Evolutionary conservation across 2,888 invertebrate species (phyloP).

Genomic region (Mythimna impura): DNA sequence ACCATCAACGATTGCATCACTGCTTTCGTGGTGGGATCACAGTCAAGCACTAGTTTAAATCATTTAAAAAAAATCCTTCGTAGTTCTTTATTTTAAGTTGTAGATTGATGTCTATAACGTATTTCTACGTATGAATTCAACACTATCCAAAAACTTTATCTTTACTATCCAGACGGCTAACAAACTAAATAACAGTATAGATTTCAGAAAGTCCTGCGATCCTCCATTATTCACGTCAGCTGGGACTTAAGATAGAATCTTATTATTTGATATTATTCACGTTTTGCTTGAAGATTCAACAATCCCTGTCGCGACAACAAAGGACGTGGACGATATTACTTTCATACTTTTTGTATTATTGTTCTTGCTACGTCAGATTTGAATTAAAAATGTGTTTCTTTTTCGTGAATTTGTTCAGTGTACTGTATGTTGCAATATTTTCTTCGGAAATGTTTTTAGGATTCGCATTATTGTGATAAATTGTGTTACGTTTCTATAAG

Average conservation of each 20-base stretch:
- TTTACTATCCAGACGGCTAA: not conserved
- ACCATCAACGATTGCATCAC: too few relatives aligned
- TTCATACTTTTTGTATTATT: slow-evolving; percentile 26
- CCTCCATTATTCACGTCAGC: slow-evolving; percentile 13
- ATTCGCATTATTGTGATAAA: not conserved
- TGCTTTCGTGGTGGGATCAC: too few relatives aligned
- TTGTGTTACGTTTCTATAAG: not conserved
- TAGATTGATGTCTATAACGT: too few relatives aligned
- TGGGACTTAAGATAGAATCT: slow-evolving; percentile 7
- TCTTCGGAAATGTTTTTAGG: not conserved
- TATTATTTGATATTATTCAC: slow-evolving; percentile 19
- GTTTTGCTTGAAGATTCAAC: slow-evolving; percentile 12
- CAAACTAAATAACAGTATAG: slow-evolving; percentile 9
- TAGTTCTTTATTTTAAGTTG: too few relatives aligned
- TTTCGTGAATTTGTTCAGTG: not conserved
- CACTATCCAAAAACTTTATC: too few relatives aligned
- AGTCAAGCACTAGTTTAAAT: too few relatives aligned
- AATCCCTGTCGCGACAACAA: slow-evolving; percentile 16
- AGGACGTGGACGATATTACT: slow-evolving; percentile 11
- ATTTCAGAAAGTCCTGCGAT: slow-evolving; percentile 4
- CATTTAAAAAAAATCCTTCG: too few relatives aligned
- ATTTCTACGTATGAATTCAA: too few relatives aligned
- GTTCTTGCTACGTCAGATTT: slow-evolving; percentile 20
- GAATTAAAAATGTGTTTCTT: slow-evolving; percentile 24
- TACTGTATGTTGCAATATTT: not conserved